Percentiles rank a stretch among this genome's conserved stretches.
These are phyloP conservation scores for Ictidomys tridecemlineatus DNA, from an alignment of 2,113 vertebrate species.

Conservation along the genomic window DNA sequence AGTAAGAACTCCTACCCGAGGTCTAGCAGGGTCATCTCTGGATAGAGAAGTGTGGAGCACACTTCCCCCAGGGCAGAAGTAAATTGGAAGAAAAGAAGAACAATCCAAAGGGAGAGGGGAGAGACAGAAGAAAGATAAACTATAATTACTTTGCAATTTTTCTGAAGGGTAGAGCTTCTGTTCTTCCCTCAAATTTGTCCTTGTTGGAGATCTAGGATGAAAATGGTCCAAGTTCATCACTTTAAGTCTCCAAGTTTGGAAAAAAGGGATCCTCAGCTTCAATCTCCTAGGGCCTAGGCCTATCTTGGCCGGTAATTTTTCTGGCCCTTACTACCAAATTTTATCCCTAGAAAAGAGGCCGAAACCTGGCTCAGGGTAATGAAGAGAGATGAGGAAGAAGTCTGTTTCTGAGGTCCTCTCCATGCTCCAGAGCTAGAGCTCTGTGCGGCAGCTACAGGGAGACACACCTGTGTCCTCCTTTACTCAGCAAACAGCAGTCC, in stretches of 20 bases:
- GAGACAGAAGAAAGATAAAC: background rate
- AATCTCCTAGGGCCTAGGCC: background rate
- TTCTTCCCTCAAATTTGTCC: background rate
- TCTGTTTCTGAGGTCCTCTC: accelerated
- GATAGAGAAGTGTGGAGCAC: background rate
- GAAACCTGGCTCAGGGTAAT: background rate
- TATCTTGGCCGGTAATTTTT: background rate
- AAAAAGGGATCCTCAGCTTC: background rate
- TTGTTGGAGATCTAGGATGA: background rate
- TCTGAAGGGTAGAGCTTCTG: background rate
- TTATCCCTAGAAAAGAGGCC: background rate
- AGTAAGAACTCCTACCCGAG: background rate
- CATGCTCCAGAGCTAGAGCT: accelerated
- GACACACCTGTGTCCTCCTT: background rate
- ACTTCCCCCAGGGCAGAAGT: background rate
- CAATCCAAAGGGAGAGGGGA: background rate
- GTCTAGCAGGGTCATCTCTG: background rate
- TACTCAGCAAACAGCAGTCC: background rate
- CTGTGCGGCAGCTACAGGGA: background rate
- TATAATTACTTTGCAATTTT: background rate
- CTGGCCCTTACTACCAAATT: background rate
- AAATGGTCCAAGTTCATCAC: background rate
- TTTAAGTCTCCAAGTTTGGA: background rate
- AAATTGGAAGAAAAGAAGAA: background rate
- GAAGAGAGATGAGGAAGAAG: background rate